Conservation (phyloP, 2,797 vertebrate genomes). For the Paguma larvata region DNA sequence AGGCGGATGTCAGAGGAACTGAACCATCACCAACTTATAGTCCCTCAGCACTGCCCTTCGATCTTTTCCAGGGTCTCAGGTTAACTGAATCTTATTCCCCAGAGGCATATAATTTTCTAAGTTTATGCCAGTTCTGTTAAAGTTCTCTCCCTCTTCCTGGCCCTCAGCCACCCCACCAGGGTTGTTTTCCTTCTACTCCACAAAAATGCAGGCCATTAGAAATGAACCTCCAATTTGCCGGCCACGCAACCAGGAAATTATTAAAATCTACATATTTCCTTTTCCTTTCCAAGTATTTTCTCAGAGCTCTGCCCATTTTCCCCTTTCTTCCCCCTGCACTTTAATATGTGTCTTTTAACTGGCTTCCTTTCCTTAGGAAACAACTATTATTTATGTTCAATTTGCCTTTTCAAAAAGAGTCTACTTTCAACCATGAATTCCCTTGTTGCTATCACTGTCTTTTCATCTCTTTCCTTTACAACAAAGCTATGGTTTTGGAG, state of each 20-base stretch:
- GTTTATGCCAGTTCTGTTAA: background rate
- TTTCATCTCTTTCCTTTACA: background rate
- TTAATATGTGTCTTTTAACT: background rate
- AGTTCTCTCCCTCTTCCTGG: background rate
- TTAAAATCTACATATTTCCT: background rate
- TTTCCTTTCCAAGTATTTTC: background rate
- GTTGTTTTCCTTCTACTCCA: background rate
- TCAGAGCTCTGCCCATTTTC: background rate
- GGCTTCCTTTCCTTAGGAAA: constrained; percentile 2
- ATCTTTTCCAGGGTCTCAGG: background rate
- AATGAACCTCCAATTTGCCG: background rate
- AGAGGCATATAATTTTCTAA: background rate
- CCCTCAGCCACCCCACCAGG: background rate
- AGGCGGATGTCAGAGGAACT: background rate
- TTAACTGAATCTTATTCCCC: background rate
- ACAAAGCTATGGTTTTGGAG: background rate
- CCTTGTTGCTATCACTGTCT: background rate
- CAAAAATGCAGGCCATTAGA: background rate
- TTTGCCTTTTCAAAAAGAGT: background rate
- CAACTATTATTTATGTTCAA: background rate
- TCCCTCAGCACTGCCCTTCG: background rate
- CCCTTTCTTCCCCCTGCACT: background rate
- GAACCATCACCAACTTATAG: background rate
- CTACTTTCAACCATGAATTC: background rate
- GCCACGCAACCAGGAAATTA: background rate